Conservation (phyloP, 2,797 vertebrate species). For the Thalassophryne amazonica region DNA sequence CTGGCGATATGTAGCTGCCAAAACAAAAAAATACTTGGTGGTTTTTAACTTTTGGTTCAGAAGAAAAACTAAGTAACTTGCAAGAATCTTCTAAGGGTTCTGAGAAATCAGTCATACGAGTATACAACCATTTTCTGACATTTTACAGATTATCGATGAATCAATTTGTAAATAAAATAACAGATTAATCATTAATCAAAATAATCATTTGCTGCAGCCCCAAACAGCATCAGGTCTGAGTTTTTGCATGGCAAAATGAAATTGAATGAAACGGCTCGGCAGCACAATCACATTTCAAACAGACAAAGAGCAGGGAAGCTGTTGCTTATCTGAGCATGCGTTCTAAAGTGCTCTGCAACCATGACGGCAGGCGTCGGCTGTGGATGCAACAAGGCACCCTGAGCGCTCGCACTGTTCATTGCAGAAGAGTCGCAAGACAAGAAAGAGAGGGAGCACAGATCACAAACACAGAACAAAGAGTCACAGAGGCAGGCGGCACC, state of each 20-base stretch:
- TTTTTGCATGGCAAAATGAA: constrained; percentile 6
- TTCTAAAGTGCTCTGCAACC: constrained; percentile 25
- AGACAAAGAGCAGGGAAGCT: constrained; percentile 69
- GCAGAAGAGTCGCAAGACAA: constrained; percentile 27
- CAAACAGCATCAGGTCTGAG: constrained; percentile 13
- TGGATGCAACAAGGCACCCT: constrained; percentile 51
- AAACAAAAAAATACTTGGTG: too few relatives aligned
- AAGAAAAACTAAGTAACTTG: too few relatives aligned
- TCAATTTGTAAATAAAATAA: too few relatives aligned
- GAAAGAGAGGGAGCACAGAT: constrained; percentile 12
- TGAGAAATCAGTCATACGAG: too few relatives aligned
- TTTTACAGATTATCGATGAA: too few relatives aligned
- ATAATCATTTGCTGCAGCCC: background rate
- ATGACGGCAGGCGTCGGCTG: constrained; percentile 49
- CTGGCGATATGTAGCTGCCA: too few relatives aligned
- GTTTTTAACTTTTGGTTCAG: too few relatives aligned
- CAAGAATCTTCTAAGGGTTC: too few relatives aligned
- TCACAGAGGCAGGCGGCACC: constrained; percentile 29
- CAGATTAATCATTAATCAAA: too few relatives aligned
- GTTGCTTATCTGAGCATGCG: constrained; percentile 69
- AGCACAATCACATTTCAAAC: constrained; percentile 24
- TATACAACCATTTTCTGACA: too few relatives aligned
- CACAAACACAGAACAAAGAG: constrained; percentile 58
- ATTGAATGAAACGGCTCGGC: constrained; percentile 35
- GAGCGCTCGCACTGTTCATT: constrained; percentile 28